Conservation (phyloP, 1,140 invertebrate genomes). For the Drosophila ficusphila region DNA sequence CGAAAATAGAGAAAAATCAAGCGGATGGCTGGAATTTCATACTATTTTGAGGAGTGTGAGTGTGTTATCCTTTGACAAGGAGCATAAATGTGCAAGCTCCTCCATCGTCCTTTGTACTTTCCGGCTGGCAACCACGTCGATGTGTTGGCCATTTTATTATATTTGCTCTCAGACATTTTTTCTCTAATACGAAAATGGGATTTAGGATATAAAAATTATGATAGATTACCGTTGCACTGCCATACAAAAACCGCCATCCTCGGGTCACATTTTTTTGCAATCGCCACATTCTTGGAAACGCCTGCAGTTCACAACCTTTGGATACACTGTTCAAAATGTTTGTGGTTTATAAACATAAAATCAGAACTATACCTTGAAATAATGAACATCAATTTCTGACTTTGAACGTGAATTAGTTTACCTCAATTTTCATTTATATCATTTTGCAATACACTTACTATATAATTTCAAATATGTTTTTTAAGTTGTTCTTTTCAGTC, state of each 20-base stretch:
- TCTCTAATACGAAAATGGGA: constrained; percentile 83
- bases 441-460: too few relatives aligned
- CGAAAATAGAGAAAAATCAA: constrained; percentile 69
- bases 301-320: neutral
- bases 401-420: too few relatives aligned
- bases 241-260: constrained; percentile 13
- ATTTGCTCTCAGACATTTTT: constrained; percentile 83
- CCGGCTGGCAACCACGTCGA: constrained; percentile 48
- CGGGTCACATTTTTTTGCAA: constrained; percentile 6
- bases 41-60: constrained; percentile 63
- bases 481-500: neutral
- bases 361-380: too few relatives aligned
- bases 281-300: constrained; percentile 5
- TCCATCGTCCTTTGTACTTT: constrained; percentile 7
- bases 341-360: too few relatives aligned
- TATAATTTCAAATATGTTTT: neutral
- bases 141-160: constrained; percentile 80
- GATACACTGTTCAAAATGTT: constrained; percentile 11
- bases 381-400: too few relatives aligned
- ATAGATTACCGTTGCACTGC: constrained; percentile 79
- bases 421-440: too few relatives aligned
- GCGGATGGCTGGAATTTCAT: constrained; percentile 77
- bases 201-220: constrained; percentile 84
- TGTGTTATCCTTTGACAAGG: constrained; percentile 78
- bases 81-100: constrained; percentile 61